Evolutionary conservation across 2,888 invertebrate species (phyloP).

Genomic region (Cheilosia vernalis): DNA sequence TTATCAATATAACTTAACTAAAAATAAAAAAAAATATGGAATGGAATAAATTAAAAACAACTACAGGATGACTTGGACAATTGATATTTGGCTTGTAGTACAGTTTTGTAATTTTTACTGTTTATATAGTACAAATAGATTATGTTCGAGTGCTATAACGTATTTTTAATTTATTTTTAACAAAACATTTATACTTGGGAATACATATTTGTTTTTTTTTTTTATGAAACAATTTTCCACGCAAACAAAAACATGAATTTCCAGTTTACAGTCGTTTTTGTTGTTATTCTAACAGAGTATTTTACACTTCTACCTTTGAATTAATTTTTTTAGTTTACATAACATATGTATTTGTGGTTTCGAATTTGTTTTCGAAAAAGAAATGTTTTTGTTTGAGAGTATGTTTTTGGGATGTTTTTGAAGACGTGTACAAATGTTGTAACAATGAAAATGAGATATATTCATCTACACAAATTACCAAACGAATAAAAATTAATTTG

Average conservation of each 20-base stretch:
- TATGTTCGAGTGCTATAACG: slow-evolving; percentile 41
- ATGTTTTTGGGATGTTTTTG: slow-evolving; percentile 33
- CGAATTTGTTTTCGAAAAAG: no score
- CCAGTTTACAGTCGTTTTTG: slow-evolving; percentile 26
- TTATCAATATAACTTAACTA: not conserved
- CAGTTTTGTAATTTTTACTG: slow-evolving; percentile 38
- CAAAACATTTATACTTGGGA: slow-evolving; percentile 32
- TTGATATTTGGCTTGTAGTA: slow-evolving; percentile 62
- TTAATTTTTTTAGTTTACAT: slow-evolving; percentile 2
- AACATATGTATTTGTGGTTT: no score
- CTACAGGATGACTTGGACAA: slow-evolving; percentile 76
- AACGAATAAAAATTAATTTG: not conserved
- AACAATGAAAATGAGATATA: slow-evolving; percentile 46
- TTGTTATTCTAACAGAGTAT: slow-evolving; percentile 25
- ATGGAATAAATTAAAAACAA: slow-evolving; percentile 62
- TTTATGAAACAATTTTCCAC: slow-evolving; percentile 67
- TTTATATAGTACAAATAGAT: slow-evolving; percentile 46
- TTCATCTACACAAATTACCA: slow-evolving; percentile 43
- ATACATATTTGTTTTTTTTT: not conserved
- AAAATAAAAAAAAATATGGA: slow-evolving; percentile 1
- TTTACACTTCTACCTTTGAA: slow-evolving; percentile 41
- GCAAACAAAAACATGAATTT: slow-evolving; percentile 66
- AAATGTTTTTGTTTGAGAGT: slow-evolving; percentile 52
- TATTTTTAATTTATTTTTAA: slow-evolving; percentile 16
- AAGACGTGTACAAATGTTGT: slow-evolving; percentile 61